Base-by-base conservation (phyloP, 2,888 invertebrate genomes). In the Entomobrya proxima region DNA sequence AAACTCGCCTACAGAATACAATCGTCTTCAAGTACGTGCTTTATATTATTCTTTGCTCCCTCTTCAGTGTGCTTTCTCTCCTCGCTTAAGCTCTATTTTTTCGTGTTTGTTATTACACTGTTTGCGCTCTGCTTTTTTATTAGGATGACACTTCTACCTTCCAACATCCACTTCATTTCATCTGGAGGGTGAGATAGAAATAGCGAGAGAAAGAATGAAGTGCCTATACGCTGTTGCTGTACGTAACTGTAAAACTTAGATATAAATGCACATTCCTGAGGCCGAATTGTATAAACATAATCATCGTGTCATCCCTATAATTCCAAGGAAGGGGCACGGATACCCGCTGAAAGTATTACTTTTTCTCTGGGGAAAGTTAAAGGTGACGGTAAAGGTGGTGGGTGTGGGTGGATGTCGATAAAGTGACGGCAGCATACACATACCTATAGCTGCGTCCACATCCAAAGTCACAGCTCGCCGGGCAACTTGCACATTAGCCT, bases 121-220 rank as follows among this genome's bases (percentile, higher is more conserved):
- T 67, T 78, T 64, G 47, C 35, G 64, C 78, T 78, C 30, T 64
- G 78, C 78, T 55, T 77, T n/a, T 77, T 47, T 72, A 72, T 64
- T 64, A 67, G 50, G 47, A 61, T 58, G 67, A 47, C 44, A 72
- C 44, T 44, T 35, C 35, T 64, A 15, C 40, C 24, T 35, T 64
- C 37, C 64, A 37, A 44, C 72, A 47, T 32, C 47, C 78, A 78
- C 78, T 78, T 78, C 67, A 78, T 78, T 67, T 64, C 67, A 24
- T 50, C 35, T 64, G 15, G 13, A 13, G 21, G 64, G 3, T 18
- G 30, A 15, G 37, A 40, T 40, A 37, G 18, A 67, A 74, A 74
- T 24, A 4, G 15, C 13, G 3, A 4, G 44, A 40, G 21, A 13
- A n/a, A 32, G 11, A 11, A 24, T 18, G 18, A 27, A n/a, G n/a